Conservation (phyloP, 2,888 invertebrate species). For the Allophyes oxyacanthae region DNA sequence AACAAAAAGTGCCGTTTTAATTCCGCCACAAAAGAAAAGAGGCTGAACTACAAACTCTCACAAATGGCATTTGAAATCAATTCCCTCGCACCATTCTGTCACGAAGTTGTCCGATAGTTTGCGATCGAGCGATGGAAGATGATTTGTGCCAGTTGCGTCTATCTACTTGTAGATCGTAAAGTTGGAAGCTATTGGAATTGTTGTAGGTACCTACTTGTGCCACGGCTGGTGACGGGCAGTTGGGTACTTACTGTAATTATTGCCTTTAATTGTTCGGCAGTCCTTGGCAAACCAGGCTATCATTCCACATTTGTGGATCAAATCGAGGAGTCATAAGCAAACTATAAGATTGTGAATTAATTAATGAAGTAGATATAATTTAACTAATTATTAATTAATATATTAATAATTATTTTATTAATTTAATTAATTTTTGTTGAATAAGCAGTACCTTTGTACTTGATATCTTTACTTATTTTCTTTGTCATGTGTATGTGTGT, state of each 20-base stretch:
- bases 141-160: constrained; percentile 36
- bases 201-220: constrained; percentile 21
- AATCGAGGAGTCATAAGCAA: no score
- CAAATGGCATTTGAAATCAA: constrained; percentile 37
- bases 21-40: constrained; percentile 1
- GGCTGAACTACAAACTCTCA: constrained; percentile 10
- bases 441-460: no score
- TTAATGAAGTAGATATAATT: no score
- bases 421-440: no score
- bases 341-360: no score
- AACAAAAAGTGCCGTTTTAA: background rate
- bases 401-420: no score
- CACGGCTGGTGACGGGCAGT: constrained; percentile 6
- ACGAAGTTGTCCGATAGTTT: constrained; percentile 42
- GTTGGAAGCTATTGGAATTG: constrained; percentile 24
- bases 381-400: no score
- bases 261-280: no score
- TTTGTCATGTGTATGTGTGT: no score
- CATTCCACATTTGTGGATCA: no score
- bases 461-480: no score
- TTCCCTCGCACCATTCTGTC: constrained; percentile 25
- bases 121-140: constrained; percentile 38
- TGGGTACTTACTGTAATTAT: background rate
- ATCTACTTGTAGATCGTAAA: constrained; percentile 25
- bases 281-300: no score